phyloP scores from a whole-genome alignment of 2,888 invertebrate genomes.

The Chaetogeoica ovagalla region DNA sequence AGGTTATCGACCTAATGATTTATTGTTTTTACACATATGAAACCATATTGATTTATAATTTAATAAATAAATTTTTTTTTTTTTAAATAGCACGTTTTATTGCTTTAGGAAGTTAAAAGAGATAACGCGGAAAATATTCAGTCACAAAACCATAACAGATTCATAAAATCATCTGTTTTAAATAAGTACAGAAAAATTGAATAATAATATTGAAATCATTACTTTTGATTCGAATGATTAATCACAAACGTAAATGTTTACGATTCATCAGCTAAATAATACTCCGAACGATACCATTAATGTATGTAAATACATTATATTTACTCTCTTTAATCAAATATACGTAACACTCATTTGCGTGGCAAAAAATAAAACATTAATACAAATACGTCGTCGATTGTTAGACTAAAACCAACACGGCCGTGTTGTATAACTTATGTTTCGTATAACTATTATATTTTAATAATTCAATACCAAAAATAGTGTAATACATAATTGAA shows the following conservation, averaged over 20 bases:
- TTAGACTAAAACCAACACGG: not conserved
- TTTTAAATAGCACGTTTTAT: slow-evolving; percentile 47
- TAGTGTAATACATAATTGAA: not conserved
- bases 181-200: no score
- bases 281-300: not conserved
- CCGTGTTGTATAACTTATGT: not conserved
- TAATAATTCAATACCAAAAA: not conserved
- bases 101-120: slow-evolving; percentile 27
- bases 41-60: not conserved
- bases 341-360: not conserved
- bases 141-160: not conserved
- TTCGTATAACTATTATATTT: not conserved
- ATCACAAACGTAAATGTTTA: not conserved
- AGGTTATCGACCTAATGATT: slow-evolving; percentile 22
- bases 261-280: not conserved
- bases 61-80: not conserved
- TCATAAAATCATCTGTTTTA: not conserved
- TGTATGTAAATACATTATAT: not conserved
- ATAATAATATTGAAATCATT: not conserved
- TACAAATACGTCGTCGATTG: not conserved
- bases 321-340: not conserved
- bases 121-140: slow-evolving; percentile 20
- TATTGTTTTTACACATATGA: not conserved
- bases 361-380: not conserved
- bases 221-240: not conserved